A percentile compares a stretch with the other conserved stretches of the same genome.
phyloP scores from a whole-genome alignment of 2,113 vertebrate species.

The Tricholaema leucomelas region DNA sequence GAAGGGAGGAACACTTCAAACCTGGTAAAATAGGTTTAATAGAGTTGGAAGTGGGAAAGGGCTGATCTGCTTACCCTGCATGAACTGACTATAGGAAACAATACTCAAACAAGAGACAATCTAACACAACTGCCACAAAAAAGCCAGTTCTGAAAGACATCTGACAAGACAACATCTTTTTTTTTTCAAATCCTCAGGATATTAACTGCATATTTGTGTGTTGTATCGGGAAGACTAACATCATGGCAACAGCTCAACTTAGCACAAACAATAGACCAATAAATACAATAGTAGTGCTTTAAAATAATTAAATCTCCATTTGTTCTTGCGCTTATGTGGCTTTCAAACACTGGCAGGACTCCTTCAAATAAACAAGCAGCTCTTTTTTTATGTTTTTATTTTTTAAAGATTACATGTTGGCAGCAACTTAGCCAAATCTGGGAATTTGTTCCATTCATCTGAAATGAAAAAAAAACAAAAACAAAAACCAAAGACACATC shows the following conservation, averaged over 20 bases:
- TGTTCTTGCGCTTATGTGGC: constrained; percentile 19
- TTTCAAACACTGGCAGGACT: constrained; percentile 45
- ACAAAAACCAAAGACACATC: not conserved
- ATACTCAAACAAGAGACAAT: not conserved
- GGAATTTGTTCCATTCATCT: constrained; percentile 18
- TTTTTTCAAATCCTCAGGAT: constrained; percentile 10
- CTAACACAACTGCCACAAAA: not conserved
- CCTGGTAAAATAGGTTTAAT: not conserved
- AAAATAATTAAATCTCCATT: constrained; percentile 45
- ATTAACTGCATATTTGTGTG: constrained; percentile 22
- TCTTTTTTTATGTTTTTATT: not conserved
- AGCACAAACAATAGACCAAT: constrained; percentile 34
- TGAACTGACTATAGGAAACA: not conserved
- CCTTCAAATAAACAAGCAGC: constrained; percentile 31
- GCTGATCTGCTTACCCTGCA: not conserved
- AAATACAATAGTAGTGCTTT: constrained; percentile 27
- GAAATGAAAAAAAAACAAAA: not conserved
- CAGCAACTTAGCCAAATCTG: not conserved
- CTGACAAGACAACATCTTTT: not conserved
- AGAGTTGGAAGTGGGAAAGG: not conserved
- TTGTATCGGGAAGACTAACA: constrained; percentile 15
- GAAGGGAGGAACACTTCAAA: not conserved
- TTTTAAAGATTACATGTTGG: constrained; percentile 14
- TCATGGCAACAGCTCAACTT: constrained; percentile 44
- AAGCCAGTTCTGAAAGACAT: not conserved